Evolutionary conservation across 2,797 vertebrate species (phyloP).

Genomic region (Streptopelia turtur): DNA sequence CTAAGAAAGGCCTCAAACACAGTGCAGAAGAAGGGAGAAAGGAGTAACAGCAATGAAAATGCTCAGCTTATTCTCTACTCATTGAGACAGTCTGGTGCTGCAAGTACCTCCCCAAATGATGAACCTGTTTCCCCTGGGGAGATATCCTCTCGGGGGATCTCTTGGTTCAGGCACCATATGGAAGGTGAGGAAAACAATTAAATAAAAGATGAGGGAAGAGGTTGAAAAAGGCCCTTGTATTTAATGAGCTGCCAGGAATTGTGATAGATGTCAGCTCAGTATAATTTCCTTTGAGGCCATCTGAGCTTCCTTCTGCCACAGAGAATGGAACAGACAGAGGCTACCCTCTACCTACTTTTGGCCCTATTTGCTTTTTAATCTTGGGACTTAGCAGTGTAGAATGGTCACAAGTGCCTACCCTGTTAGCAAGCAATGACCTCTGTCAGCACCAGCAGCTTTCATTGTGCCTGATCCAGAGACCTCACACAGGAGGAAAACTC

Average conservation of each 20-base stretch:
- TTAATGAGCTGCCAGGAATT: not conserved
- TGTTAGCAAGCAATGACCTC: not conserved
- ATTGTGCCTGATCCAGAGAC: not conserved
- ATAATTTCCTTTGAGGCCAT: not conserved
- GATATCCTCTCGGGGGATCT: not conserved
- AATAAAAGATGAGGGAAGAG: constrained; percentile 56
- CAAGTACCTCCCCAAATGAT: not conserved
- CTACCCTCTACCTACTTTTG: not conserved
- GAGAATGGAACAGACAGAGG: not conserved
- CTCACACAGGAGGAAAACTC: not conserved
- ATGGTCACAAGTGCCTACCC: not conserved
- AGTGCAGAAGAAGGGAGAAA: not conserved
- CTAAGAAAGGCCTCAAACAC: not conserved
- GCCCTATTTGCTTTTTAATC: not conserved
- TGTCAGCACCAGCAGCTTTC: not conserved
- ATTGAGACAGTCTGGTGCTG: not conserved
- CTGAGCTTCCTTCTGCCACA: not conserved
- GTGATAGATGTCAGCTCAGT: not conserved
- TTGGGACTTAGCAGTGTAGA: not conserved
- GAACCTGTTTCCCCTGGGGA: not conserved
- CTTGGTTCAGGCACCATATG: constrained; percentile 22
- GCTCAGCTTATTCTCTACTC: not conserved
- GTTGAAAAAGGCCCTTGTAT: not conserved
- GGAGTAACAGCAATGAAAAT: not conserved
- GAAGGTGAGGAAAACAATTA: constrained; percentile 21